Conservation (phyloP, 2,888 invertebrate species). For the Nesidiocoris tenuis region DNA sequence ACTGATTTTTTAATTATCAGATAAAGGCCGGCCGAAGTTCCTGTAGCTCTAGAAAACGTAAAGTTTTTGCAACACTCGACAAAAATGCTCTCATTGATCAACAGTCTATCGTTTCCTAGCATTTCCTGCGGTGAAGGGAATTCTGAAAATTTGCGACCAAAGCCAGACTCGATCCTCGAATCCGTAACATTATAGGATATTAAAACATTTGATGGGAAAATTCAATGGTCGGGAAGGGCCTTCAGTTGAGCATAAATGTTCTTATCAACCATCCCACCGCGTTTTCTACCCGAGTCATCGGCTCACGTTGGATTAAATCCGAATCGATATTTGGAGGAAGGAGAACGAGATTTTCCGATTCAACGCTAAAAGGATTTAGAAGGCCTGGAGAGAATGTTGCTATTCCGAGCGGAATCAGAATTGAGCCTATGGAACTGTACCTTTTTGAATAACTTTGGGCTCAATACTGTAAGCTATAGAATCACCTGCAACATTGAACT, state of each 20-base stretch:
- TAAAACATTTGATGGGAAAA: neutral
- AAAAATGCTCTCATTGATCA: too few relatives aligned
- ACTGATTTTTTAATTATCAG: too few relatives aligned
- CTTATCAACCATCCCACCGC: slow-evolving; percentile 1
- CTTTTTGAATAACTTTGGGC: neutral
- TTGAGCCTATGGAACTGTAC: neutral
- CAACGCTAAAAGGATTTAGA: slow-evolving; percentile 7
- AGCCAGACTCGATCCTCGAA: too few relatives aligned
- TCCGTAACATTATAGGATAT: too few relatives aligned
- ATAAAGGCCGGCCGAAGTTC: too few relatives aligned
- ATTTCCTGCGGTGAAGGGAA: too few relatives aligned
- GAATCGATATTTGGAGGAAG: slow-evolving; percentile 1
- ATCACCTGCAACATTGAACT: neutral
- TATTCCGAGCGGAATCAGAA: neutral
- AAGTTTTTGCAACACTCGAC: too few relatives aligned
- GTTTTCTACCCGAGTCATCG: slow-evolving; percentile 11
- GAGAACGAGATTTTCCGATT: slow-evolving; percentile 2
- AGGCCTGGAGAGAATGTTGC: neutral
- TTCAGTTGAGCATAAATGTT: slow-evolving; percentile 7
- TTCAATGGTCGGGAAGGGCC: neutral
- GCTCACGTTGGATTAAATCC: slow-evolving; percentile 17
- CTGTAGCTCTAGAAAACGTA: too few relatives aligned
- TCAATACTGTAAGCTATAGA: neutral
- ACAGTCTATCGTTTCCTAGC: too few relatives aligned
- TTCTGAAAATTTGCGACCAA: too few relatives aligned